Conservation (phyloP, 2,888 invertebrate species). For the Anticlea derivata region DNA sequence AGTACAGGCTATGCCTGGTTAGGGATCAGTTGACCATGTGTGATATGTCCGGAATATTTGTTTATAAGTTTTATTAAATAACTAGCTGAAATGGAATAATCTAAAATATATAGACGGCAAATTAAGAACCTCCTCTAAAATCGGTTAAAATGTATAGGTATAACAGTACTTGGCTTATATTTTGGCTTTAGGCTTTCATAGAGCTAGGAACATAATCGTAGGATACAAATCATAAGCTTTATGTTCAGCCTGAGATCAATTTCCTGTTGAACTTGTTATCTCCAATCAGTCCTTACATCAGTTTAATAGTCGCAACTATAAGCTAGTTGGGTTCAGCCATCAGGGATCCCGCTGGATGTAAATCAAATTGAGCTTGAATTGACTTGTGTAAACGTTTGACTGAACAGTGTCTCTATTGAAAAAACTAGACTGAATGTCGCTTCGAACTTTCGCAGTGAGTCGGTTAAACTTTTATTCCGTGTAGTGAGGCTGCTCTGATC, state of each 20-base stretch:
- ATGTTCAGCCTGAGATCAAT: conserved; percentile 18
- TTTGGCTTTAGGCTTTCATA: too few relatives aligned
- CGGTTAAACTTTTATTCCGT: not conserved
- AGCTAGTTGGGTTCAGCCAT: not conserved
- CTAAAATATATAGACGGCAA: too few relatives aligned
- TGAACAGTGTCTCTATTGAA: not conserved
- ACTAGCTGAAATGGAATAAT: too few relatives aligned
- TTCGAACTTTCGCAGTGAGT: not conserved
- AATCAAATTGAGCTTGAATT: not conserved
- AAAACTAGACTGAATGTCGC: not conserved
- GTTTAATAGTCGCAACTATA: conserved; percentile 6
- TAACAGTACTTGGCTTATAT: too few relatives aligned
- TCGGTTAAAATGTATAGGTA: too few relatives aligned
- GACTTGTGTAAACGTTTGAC: not conserved
- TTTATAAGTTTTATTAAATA: too few relatives aligned
- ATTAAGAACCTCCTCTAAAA: too few relatives aligned
- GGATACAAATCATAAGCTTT: conserved; percentile 5
- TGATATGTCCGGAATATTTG: too few relatives aligned
- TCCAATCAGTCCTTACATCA: conserved; percentile 16
- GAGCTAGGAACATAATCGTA: not conserved
- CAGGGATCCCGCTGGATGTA: not conserved
- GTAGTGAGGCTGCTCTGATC: not conserved
- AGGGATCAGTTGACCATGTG: too few relatives aligned
- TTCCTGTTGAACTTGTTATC: conserved; percentile 23
- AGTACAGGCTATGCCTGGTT: too few relatives aligned